Conservation (phyloP, 2,797 vertebrate genomes). For the Labeo calbasu region DNA sequence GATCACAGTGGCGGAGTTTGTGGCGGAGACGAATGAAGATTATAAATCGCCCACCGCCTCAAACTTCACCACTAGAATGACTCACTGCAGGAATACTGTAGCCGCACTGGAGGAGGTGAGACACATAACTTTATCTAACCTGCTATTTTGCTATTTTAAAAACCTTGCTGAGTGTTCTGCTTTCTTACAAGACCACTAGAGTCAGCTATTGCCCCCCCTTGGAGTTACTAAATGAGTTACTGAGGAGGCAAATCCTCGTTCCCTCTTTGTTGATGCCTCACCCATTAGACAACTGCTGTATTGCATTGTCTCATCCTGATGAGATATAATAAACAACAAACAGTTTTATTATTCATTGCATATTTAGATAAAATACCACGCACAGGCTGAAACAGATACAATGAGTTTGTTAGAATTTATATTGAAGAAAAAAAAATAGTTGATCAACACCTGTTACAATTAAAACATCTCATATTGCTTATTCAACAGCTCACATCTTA, state of each 20-base stretch:
- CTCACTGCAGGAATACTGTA: conserved; percentile 96
- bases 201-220: conserved; percentile 26
- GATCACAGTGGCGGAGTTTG: conserved; percentile 97
- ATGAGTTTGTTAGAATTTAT: background rate
- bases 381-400: background rate
- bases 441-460: conserved; percentile 25
- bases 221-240: conserved; percentile 32
- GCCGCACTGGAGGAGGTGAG: conserved; percentile 95
- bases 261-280: conserved; percentile 48
- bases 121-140: conserved; percentile 23
- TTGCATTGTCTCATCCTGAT: conserved; percentile 35
- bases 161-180: conserved; percentile 11
- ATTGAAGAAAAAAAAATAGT: background rate
- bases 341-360: background rate
- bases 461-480: background rate
- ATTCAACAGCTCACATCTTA: background rate
- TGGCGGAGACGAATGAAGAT: conserved; percentile 97
- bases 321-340: background rate
- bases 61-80: conserved; percentile 97
- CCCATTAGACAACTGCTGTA: conserved; percentile 28
- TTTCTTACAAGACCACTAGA: conserved; percentile 10
- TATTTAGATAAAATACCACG: background rate
- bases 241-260: conserved; percentile 36
- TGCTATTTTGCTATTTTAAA: background rate
- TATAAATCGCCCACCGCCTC: conserved; percentile 98